Conservation (phyloP, 2,797 vertebrate genomes). For the Eleutherodactylus coqui region DNA sequence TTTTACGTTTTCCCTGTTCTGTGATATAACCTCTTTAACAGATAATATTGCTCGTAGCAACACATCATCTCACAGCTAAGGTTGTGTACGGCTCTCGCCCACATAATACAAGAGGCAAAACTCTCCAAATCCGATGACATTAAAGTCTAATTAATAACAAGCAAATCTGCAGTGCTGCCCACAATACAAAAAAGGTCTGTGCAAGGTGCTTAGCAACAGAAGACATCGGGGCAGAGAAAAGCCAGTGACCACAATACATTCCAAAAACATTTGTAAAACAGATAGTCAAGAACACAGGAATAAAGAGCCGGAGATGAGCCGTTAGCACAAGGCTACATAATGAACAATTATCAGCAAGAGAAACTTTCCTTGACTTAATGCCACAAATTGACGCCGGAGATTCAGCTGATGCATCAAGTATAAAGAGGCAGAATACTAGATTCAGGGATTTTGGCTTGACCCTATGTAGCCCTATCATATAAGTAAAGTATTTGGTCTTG, state of each 20-base stretch:
- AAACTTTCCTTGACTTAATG: not conserved
- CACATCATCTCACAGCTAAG: constrained; percentile 7
- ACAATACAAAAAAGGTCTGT: constrained; percentile 15
- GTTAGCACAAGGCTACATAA: not conserved
- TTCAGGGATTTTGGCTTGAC: not conserved
- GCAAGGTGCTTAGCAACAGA: constrained; percentile 42
- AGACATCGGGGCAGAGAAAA: constrained; percentile 47
- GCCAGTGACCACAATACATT: not conserved
- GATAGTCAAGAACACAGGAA: not conserved
- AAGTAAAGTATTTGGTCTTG: not conserved
- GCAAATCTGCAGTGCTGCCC: not conserved
- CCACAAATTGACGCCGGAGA: not conserved
- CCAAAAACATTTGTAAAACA: constrained; percentile 14
- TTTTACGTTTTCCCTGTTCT: not conserved
- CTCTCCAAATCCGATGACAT: constrained; percentile 36
- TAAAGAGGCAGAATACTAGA: not conserved
- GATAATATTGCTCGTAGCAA: not conserved
- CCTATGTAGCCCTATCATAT: not conserved
- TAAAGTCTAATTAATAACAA: constrained; percentile 45
- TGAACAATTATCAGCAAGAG: not conserved
- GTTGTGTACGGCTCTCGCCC: constrained; percentile 20
- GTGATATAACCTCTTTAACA: not conserved
- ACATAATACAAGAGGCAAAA: constrained; percentile 30
- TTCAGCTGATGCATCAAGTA: not conserved
- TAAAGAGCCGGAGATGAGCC: not conserved